Evolutionary conservation across 2,113 vertebrate genomes (phyloP).

Genomic region (Cyanocitta stelleri): DNA sequence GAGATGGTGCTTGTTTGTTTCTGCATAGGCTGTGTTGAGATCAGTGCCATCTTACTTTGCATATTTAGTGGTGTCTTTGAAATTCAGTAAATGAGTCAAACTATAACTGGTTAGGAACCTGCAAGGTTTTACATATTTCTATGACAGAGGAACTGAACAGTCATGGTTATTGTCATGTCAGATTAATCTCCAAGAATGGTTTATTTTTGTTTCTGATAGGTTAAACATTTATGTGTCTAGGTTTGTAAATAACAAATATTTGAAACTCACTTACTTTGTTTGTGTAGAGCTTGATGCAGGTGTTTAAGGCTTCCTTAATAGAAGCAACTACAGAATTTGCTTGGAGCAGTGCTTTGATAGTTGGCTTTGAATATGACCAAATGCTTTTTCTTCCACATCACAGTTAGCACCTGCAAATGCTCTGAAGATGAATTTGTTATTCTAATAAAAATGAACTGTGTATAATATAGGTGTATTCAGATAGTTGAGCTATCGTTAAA

Average conservation of each 20-base stretch:
- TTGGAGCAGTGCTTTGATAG: slow-evolving; percentile 27
- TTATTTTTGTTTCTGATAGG: neutral
- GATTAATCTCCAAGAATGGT: neutral
- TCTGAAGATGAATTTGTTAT: neutral
- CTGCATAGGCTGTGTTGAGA: neutral
- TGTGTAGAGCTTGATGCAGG: neutral
- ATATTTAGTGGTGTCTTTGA: neutral
- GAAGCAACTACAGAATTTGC: neutral
- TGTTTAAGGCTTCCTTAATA: slow-evolving; percentile 48
- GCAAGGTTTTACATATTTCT: neutral
- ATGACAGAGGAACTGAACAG: neutral
- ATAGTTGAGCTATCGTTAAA: neutral
- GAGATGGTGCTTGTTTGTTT: neutral
- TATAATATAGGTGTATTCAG: neutral
- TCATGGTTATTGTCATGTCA: neutral
- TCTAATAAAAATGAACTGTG: neutral
- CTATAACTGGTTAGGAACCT: neutral
- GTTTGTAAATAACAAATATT: slow-evolving; percentile 7
- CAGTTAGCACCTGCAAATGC: neutral
- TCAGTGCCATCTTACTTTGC: neutral
- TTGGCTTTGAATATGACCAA: slow-evolving; percentile 8
- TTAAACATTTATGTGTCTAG: neutral
- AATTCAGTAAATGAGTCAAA: neutral
- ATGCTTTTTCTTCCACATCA: neutral
- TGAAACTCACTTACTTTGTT: neutral